Evolutionary conservation across 2,888 invertebrate species (phyloP).

Genomic region (Heliothis peltigera): DNA sequence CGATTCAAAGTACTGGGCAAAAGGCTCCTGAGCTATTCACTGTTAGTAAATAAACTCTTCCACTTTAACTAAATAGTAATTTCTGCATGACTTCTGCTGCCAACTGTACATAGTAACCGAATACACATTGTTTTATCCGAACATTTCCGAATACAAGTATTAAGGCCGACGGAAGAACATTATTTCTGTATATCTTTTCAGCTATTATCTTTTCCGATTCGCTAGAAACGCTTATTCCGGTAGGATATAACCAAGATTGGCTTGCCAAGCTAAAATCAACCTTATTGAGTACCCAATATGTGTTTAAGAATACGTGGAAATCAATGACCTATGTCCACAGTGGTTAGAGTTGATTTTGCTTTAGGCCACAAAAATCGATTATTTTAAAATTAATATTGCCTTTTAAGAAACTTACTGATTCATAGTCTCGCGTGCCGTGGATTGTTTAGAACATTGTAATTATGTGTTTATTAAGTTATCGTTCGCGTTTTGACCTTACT

Average conservation of each 20-base stretch:
- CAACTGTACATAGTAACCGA: conserved; percentile 26
- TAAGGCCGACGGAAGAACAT: conserved; percentile 85
- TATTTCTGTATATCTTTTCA: conserved; percentile 82
- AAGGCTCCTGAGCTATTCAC: too few relatives aligned
- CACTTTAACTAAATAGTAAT: too few relatives aligned
- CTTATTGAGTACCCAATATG: conserved; percentile 35
- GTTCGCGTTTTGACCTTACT: conserved; percentile 44
- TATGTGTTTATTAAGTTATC: conserved; percentile 39
- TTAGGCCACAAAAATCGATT: conserved; percentile 12
- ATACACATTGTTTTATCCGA: conserved; percentile 66
- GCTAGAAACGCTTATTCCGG: conserved; percentile 82
- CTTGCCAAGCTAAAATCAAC: conserved; percentile 52
- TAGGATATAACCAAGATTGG: conserved; percentile 63
- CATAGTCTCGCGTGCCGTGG: conserved; percentile 53
- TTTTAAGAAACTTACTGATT: conserved; percentile 49
- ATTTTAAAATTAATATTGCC: conserved; percentile 15
- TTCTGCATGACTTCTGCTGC: conserved; percentile 3
- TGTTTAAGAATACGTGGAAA: not conserved
- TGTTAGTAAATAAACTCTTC: too few relatives aligned
- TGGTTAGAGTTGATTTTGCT: conserved; percentile 29
- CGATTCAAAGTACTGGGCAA: too few relatives aligned
- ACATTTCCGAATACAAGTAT: conserved; percentile 77
- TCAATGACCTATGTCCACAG: conserved; percentile 8
- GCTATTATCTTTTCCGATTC: conserved; percentile 86
- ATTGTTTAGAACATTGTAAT: conserved; percentile 29